Percentiles rank a stretch among this genome's conserved stretches.
These are phyloP conservation scores for Lasioglossum oenotherae DNA, from an alignment of 2,888 invertebrate genomes.

Conservation along the genomic window DNA sequence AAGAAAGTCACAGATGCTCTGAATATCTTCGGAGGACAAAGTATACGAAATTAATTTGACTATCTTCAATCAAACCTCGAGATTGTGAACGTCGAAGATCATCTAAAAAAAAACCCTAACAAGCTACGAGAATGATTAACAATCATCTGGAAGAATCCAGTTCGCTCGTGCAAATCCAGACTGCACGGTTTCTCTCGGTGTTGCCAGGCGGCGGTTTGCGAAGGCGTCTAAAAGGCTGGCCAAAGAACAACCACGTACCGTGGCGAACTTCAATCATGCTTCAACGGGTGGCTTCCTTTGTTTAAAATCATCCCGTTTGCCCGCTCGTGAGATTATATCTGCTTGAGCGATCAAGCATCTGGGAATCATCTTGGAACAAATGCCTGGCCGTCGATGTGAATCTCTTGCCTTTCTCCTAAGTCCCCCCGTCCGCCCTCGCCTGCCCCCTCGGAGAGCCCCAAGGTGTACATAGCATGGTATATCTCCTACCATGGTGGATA, in stretches of 20 bases:
- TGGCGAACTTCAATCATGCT: conserved; percentile 79
- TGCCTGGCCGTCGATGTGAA: conserved; percentile 68
- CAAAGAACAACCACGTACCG: conserved; percentile 73
- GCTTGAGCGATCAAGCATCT: conserved; percentile 79
- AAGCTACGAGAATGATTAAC: background rate
- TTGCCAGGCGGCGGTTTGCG: conserved; percentile 45
- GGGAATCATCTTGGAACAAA: conserved; percentile 77
- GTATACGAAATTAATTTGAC: too few species aligned
- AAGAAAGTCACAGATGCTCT: too few species aligned
- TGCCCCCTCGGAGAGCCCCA: background rate
- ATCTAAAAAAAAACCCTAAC: too few species aligned
- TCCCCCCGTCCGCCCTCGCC: background rate
- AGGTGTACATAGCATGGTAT: background rate
- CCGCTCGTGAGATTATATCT: conserved; percentile 79
- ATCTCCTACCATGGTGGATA: background rate
- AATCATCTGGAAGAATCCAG: background rate
- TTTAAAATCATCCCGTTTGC: conserved; percentile 79
- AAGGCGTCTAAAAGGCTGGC: conserved; percentile 63
- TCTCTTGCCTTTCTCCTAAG: conserved; percentile 64
- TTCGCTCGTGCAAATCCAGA: background rate
- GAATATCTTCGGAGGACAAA: too few species aligned
- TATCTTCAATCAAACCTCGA: too few species aligned
- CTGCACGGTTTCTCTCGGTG: background rate
- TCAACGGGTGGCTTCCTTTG: conserved; percentile 80
- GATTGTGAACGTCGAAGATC: too few species aligned